phyloP scores from a whole-genome alignment of 2,113 vertebrate species.

The Hippoglossus stenolepis region DNA sequence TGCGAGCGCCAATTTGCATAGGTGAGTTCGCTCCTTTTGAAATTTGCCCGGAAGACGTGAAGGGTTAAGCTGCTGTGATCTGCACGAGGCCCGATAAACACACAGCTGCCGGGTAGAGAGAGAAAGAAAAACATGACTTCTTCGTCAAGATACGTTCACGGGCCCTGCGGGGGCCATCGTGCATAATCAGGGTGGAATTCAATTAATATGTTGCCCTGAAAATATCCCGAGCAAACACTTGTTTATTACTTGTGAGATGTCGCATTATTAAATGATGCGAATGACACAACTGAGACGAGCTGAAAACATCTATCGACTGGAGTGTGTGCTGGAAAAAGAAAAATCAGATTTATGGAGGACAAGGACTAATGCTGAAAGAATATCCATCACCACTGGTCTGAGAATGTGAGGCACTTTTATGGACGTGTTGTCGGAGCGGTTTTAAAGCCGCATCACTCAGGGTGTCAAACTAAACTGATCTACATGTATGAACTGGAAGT shows the following conservation, averaged over 20 bases:
- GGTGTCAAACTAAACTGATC: constrained; percentile 61
- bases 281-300: neutral
- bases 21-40: constrained; percentile 29
- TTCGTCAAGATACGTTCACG: constrained; percentile 50
- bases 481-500: constrained; percentile 52
- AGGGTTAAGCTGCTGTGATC: constrained; percentile 58
- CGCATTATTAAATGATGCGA: constrained; percentile 31
- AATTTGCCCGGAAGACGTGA: constrained; percentile 52
- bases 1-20: constrained; percentile 44
- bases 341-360: constrained; percentile 68
- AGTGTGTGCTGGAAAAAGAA: constrained; percentile 6
- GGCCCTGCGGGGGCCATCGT: constrained; percentile 32
- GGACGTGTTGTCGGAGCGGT: constrained; percentile 65
- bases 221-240: neutral
- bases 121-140: constrained; percentile 48
- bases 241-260: constrained; percentile 57
- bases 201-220: constrained; percentile 65
- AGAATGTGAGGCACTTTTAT: constrained; percentile 76
- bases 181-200: constrained; percentile 29
- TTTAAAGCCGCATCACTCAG: constrained; percentile 77
- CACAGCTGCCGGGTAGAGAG: constrained; percentile 45
- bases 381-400: constrained; percentile 75
- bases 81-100: constrained; percentile 53
- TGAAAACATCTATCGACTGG: constrained; percentile 21
- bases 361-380: constrained; percentile 50